phyloP scores from a whole-genome alignment of 2,797 vertebrate species.

The Graptemys geographica region DNA sequence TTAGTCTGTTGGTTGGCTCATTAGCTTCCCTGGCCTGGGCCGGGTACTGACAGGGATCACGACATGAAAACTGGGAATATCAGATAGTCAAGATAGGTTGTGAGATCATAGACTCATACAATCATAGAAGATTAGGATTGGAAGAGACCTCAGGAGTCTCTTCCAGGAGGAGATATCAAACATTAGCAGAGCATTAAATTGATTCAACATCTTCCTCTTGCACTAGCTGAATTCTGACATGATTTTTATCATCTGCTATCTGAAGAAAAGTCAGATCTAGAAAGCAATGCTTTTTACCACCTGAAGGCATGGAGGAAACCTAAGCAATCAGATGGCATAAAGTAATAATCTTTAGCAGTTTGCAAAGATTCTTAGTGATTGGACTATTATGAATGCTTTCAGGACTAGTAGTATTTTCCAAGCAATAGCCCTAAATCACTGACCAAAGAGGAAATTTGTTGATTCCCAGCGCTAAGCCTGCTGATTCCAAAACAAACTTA shows the following conservation, averaged over 20 bases:
- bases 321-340: neutral
- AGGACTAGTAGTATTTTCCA: neutral
- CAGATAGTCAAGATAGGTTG: neutral
- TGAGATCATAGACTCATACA: neutral
- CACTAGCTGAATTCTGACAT: neutral
- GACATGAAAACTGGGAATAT: neutral
- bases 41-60: too few species aligned
- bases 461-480: neutral
- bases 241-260: neutral
- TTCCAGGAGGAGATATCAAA: neutral
- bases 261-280: neutral
- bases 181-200: rapidly evolving
- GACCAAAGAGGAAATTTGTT: constrained; percentile 51
- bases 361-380: neutral
- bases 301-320: neutral
- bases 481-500: constrained; percentile 57
- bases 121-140: too few species aligned
- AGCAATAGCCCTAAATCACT: constrained; percentile 8
- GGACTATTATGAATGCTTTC: constrained; percentile 14
- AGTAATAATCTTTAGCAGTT: neutral
- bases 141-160: too few species aligned
- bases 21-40: too few species aligned
- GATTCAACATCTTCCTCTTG: neutral
- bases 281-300: neutral
- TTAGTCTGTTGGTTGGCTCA: too few species aligned